phyloP scores from a whole-genome alignment of 2,888 invertebrate species.

The Phlogophora meticulosa region DNA sequence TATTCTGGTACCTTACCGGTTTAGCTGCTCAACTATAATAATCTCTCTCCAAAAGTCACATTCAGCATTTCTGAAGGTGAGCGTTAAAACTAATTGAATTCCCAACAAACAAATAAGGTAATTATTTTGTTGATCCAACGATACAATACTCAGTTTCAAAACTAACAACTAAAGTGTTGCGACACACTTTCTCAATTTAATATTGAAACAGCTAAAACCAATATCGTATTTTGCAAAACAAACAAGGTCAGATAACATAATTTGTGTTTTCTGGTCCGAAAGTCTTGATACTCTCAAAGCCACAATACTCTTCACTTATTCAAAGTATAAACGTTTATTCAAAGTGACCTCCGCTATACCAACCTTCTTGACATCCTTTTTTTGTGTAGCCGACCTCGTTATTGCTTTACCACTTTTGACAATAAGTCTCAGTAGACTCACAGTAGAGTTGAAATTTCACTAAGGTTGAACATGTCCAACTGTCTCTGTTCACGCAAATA shows the following conservation, averaged over 20 bases:
- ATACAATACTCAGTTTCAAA: constrained; percentile 15
- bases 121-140: constrained; percentile 32
- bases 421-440: too few species aligned
- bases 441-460: too few species aligned
- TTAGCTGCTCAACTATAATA: background rate
- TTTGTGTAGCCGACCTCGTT: background rate
- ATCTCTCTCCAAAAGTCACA: background rate
- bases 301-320: too few species aligned
- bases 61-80: background rate
- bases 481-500: too few species aligned
- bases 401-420: too few species aligned
- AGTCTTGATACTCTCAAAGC: background rate
- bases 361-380: background rate
- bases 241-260: constrained; percentile 12
- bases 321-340: too few species aligned
- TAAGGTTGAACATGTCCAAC: too few species aligned
- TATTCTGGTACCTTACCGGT: background rate
- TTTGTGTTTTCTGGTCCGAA: constrained; percentile 6
- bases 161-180: constrained; percentile 27
- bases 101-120: constrained; percentile 33
- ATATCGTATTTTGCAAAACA: constrained; percentile 23
- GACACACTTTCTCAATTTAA: constrained; percentile 29
- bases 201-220: constrained; percentile 36
- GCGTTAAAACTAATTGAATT: constrained; percentile 11
- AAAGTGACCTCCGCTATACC: too few species aligned